These are phyloP conservation scores for Amorpha juglandis DNA, from an alignment of 2,888 invertebrate genomes.

Conservation along the genomic window DNA sequence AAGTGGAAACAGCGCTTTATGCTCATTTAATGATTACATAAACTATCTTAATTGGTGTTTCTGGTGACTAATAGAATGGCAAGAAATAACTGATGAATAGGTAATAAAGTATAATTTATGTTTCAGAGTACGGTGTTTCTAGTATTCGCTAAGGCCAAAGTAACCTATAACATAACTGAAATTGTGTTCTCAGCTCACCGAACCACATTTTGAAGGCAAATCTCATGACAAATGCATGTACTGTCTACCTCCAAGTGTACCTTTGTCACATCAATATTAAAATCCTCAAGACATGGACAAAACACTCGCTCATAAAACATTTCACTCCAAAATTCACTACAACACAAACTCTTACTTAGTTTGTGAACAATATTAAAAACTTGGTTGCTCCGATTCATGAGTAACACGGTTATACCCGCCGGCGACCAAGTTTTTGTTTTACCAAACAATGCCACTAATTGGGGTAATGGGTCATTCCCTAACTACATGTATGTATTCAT, in stretches of 20 bases:
- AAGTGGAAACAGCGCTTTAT: too few relatives aligned
- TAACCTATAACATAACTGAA: neutral
- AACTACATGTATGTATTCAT: neutral
- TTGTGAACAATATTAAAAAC: neutral
- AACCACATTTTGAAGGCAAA: neutral
- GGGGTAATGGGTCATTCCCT: constrained; percentile 15
- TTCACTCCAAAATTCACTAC: neutral
- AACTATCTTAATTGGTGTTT: too few relatives aligned
- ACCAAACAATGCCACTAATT: neutral
- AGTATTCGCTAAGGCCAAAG: neutral
- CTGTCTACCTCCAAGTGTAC: neutral
- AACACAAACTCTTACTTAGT: neutral
- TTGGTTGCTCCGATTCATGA: neutral
- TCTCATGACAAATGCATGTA: neutral
- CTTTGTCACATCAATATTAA: neutral
- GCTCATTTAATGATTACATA: too few relatives aligned
- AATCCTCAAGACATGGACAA: neutral
- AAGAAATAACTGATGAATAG: too few relatives aligned
- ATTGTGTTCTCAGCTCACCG: neutral
- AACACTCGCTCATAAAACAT: neutral
- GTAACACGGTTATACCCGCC: constrained; percentile 1
- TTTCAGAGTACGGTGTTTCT: too few relatives aligned
- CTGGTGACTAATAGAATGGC: too few relatives aligned
- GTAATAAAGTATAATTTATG: too few relatives aligned
- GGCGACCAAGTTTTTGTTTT: neutral